Base-by-base conservation (phyloP, 1,140 invertebrate genomes). In the Drosophila ohnishii region DNA sequence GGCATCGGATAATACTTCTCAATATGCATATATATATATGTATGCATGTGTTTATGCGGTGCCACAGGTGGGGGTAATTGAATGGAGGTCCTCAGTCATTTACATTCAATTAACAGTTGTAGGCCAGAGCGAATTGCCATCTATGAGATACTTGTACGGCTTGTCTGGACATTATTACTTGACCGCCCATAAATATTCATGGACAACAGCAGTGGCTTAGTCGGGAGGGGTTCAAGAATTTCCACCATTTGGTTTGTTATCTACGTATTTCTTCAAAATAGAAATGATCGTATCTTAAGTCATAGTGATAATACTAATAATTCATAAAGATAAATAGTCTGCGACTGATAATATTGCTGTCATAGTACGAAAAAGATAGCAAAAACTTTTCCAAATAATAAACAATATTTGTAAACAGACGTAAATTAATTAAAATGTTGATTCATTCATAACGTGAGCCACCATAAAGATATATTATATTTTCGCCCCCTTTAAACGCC, bases 91-190 rank as follows among this genome's bases (percentile, higher is more conserved):
- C 63, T 58, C 60, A 79, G 61, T 76, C 83, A 79, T 87, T 86
- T 86, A 87, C 79, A 87, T 87, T 86, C 82, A 86, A 86, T 86
- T 86, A 86, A 83, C 82, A 86, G 79, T 86, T 87, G 75, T 79
- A 77, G 75, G 73, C 59, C 65, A 40, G 30, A 51, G 44, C 45
- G 37, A 66, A 80, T 53, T 55, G 42, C 37, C 65, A 82, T 67
- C 65, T 60, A 61, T 78, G 64, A 82, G 75, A 62, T 82, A 62
- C 61, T 76, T 42, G 73, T 34, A 32, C 25, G 16, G 37, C 34
- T 30, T 50, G 69, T 42, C 67, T 57, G 59, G 45, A 45, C 53
- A 71, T 39, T 71, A 58, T 40, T 71, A 48, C 16, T 13, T 22
- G 30, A 22, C 13, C 44, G 40, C 22, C 66, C 44, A 71, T 72